Percentiles rank a stretch among this genome's conserved stretches.
Evolutionary conservation across 2,797 vertebrate genomes (phyloP).

Genomic region (Callimico goeldii): DNA sequence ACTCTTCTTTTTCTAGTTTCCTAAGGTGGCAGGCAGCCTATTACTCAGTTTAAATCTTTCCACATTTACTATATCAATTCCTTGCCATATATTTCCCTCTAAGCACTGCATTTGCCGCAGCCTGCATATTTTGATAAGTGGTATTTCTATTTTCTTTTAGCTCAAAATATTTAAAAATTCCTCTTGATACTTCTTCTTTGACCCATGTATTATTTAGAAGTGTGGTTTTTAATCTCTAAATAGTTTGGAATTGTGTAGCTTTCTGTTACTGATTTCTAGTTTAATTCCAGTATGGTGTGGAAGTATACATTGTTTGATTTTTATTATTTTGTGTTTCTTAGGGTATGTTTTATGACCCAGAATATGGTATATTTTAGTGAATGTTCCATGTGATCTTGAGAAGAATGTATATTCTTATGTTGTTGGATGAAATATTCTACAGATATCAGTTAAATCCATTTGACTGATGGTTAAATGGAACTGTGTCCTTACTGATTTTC

Average conservation of each 20-base stretch:
- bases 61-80: neutral
- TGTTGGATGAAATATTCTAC: neutral
- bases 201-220: neutral
- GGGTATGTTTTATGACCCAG: neutral
- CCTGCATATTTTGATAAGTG: neutral
- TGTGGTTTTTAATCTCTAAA: neutral
- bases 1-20: neutral
- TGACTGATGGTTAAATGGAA: neutral
- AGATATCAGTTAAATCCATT: neutral
- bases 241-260: neutral
- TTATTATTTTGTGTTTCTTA: neutral
- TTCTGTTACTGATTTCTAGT: neutral
- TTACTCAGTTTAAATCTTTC: neutral
- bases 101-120: neutral
- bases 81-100: neutral
- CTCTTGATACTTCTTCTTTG: neutral
- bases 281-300: neutral
- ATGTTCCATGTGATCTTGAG: neutral
- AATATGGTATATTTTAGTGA: neutral
- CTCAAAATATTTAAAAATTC: neutral
- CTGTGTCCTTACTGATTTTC: neutral
- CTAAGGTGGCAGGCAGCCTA: neutral
- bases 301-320: neutral
- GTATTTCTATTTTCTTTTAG: slow-evolving; percentile 18
- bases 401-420: neutral